Conservation (phyloP, 2,888 invertebrate species). For the Lutraria lutraria region DNA sequence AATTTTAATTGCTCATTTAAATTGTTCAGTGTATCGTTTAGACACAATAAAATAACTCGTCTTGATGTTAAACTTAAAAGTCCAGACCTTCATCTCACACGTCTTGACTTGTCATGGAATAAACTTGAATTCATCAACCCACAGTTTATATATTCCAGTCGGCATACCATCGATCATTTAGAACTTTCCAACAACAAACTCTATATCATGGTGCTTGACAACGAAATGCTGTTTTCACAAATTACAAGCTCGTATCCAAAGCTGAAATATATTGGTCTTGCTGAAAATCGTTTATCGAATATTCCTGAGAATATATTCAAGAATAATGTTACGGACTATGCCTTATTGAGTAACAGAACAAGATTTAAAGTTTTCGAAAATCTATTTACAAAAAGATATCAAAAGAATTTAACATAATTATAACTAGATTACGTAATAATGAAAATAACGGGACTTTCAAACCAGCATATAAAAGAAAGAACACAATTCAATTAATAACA, state of each 20-base stretch:
- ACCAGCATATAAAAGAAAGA: no score
- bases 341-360: no score
- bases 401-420: no score
- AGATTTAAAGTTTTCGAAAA: no score
- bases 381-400: no score
- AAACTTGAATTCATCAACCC: neutral
- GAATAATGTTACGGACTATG: no score
- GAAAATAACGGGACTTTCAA: no score
- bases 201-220: neutral
- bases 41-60: neutral
- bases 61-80: neutral
- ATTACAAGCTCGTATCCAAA: neutral
- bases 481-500: no score
- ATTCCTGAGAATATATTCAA: neutral
- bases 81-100: neutral
- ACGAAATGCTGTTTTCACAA: neutral
- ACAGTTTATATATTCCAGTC: neutral
- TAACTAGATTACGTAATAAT: no score
- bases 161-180: neutral
- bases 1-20: neutral
- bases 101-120: neutral
- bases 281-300: neutral
- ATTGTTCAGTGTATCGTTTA: neutral
- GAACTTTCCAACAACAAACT: slow-evolving; percentile 1
- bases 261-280: neutral